These are phyloP conservation scores for Montifringilla adamsi DNA, from an alignment of 2,113 vertebrate species.

Conservation along the genomic window DNA sequence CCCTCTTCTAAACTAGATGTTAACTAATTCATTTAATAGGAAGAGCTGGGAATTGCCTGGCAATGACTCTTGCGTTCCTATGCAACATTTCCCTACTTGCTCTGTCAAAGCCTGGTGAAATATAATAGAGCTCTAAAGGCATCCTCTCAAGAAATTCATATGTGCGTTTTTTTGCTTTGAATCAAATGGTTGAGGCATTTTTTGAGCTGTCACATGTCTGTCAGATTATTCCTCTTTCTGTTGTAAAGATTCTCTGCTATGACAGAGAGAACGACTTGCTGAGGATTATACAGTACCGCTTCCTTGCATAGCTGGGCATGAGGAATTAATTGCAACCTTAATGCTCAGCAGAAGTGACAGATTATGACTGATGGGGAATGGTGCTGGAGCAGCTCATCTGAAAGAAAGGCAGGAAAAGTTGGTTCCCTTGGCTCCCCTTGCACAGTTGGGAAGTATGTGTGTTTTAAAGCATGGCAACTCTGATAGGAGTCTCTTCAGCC, in stretches of 20 bases:
- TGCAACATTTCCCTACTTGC: not conserved
- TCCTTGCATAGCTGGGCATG: not conserved
- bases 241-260: conserved; percentile 31
- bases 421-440: not conserved
- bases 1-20: not conserved
- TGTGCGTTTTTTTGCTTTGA: not conserved
- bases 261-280: not conserved
- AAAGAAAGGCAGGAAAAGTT: not conserved
- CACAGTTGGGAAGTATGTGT: not conserved
- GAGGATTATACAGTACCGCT: not conserved
- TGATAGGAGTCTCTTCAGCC: not conserved
- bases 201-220: conserved; percentile 45
- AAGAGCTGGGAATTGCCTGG: not conserved
- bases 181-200: conserved; percentile 4
- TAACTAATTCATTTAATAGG: not conserved
- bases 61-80: not conserved
- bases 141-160: not conserved
- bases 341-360: conserved; percentile 6
- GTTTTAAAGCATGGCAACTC: not conserved
- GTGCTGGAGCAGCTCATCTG: not conserved
- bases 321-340: conserved; percentile 39
- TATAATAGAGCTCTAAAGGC: not conserved
- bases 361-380: conserved; percentile 5
- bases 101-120: not conserved
- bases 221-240: conserved; percentile 12